phyloP scores from a whole-genome alignment of 2,113 vertebrate species.

The Lates calcarifer region DNA sequence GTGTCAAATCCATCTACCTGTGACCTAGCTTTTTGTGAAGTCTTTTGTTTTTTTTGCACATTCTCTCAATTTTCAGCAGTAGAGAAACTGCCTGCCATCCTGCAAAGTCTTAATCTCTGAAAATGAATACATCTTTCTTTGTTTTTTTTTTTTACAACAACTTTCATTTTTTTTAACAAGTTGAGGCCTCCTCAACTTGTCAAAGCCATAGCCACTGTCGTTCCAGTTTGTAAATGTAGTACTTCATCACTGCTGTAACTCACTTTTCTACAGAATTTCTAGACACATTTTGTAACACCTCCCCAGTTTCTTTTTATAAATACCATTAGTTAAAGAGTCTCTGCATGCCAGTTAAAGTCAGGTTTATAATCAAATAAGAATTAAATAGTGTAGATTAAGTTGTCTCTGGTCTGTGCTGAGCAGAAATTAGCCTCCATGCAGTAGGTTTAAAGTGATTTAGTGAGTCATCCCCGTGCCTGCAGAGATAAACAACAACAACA shows the following conservation, averaged over 20 bases:
- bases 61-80: slow-evolving; percentile 32
- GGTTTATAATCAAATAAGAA: slow-evolving; percentile 31
- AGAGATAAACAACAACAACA: slow-evolving; percentile 9
- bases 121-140: neutral
- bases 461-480: slow-evolving; percentile 4
- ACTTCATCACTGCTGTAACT: slow-evolving; percentile 26
- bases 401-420: slow-evolving; percentile 39
- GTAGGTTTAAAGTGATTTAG: slow-evolving; percentile 27
- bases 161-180: slow-evolving; percentile 6
- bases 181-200: slow-evolving; percentile 25
- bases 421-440: slow-evolving; percentile 18
- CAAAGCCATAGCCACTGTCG: slow-evolving; percentile 44
- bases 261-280: slow-evolving; percentile 69
- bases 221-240: slow-evolving; percentile 35
- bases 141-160: neutral
- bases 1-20: slow-evolving; percentile 18
- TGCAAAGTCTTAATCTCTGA: slow-evolving; percentile 32
- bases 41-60: slow-evolving; percentile 45
- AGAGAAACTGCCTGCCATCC: slow-evolving; percentile 55
- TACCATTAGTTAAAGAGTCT: slow-evolving; percentile 8
- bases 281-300: slow-evolving; percentile 52
- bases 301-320: slow-evolving; percentile 24
- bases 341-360: slow-evolving; percentile 53
- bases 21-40: slow-evolving; percentile 17
- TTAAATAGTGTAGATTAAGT: slow-evolving; percentile 25